Evolutionary conservation across 2,888 invertebrate species (phyloP).

Genomic region (Thereva unica): DNA sequence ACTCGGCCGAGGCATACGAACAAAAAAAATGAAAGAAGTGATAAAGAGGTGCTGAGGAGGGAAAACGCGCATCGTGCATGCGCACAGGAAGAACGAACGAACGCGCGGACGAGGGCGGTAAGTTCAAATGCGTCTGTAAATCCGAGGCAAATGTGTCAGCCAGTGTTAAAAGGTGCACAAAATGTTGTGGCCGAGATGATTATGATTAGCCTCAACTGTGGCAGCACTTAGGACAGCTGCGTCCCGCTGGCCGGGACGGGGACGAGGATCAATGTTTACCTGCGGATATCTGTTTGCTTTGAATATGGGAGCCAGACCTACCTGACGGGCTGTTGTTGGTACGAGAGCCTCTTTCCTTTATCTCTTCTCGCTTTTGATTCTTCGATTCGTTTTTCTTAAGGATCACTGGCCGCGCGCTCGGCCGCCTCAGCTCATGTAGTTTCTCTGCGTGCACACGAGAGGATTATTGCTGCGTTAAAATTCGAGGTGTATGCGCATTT

Average conservation of each 20-base stretch:
- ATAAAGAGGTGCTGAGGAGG: constrained; percentile 22
- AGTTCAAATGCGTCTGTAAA: neutral
- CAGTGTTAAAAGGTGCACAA: constrained; percentile 32
- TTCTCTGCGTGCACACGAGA: neutral
- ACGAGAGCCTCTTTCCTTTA: neutral
- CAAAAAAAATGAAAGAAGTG: constrained; percentile 11
- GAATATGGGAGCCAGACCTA: constrained; percentile 2
- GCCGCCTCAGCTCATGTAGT: too few species aligned
- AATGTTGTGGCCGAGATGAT: constrained; percentile 25
- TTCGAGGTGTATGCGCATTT: neutral
- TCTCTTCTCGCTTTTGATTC: too few species aligned
- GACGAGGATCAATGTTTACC: constrained; percentile 23
- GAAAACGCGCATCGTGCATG: neutral
- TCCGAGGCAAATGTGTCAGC: constrained; percentile 11
- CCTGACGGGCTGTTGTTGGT: constrained; percentile 4
- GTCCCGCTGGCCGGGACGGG: neutral
- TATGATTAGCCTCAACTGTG: constrained; percentile 9
- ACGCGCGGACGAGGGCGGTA: neutral
- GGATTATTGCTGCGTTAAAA: constrained; percentile 4
- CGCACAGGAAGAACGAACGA: neutral
- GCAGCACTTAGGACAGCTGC: neutral
- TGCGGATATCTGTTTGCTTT: constrained; percentile 33
- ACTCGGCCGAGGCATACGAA: too few species aligned
- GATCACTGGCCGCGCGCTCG: too few species aligned
- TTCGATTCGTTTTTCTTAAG: too few species aligned